These are phyloP conservation scores for Pelosia muscerda DNA, from an alignment of 2,888 invertebrate species.

Conservation along the genomic window DNA sequence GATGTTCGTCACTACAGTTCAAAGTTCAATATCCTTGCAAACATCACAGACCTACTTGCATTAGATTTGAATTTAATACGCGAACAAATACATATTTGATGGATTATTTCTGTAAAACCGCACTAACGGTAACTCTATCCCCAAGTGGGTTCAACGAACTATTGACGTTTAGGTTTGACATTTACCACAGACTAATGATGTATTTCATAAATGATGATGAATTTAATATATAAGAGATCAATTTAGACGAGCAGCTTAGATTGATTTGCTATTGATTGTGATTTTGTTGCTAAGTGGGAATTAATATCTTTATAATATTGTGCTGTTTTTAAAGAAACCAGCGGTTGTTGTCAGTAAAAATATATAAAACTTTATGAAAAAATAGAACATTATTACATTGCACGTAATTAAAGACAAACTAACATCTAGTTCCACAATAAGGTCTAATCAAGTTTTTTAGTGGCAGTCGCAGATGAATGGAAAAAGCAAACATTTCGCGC, in stretches of 20 bases:
- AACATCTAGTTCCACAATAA: no score
- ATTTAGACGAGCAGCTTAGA: conserved; percentile 2
- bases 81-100: conserved; percentile 28
- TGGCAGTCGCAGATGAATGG: no score
- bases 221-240: conserved; percentile 3
- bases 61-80: conserved; percentile 40
- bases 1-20: conserved; percentile 32
- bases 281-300: conserved; percentile 10
- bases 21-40: conserved; percentile 45
- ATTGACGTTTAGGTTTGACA: conserved; percentile 30
- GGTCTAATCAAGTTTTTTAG: no score
- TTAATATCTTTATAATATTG: background rate
- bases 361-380: background rate
- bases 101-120: conserved; percentile 38
- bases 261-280: background rate
- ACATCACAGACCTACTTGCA: conserved; percentile 40
- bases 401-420: no score
- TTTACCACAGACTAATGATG: conserved; percentile 24
- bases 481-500: no score
- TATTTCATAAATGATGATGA: conserved; percentile 12
- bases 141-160: conserved; percentile 39
- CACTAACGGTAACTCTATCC: conserved; percentile 38
- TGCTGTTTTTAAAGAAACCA: background rate
- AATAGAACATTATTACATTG: no score
- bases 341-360: background rate